Percentiles rank a stretch among this genome's conserved stretches.
Conservation (phyloP, 2,113 vertebrate species). For the Eurystomus gularis region DNA sequence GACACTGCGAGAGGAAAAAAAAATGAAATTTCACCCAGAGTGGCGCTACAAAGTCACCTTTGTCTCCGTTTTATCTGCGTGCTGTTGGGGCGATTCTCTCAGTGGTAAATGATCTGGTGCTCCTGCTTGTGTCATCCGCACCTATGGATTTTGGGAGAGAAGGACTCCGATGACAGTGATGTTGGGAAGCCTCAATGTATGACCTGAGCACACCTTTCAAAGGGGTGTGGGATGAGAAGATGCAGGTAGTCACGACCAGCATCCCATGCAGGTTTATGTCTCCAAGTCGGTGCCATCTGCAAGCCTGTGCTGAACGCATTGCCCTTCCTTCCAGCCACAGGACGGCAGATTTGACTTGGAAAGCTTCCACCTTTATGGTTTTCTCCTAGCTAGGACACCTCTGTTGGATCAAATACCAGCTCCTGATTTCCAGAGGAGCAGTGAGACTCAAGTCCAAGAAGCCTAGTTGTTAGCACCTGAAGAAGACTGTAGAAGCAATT, state of each 20-base stretch:
- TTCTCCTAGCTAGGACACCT: not conserved
- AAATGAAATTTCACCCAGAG: not conserved
- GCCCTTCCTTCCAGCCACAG: no score
- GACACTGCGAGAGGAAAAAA: not conserved
- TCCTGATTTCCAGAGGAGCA: not conserved
- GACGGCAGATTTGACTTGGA: not conserved
- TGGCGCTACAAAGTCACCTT: conserved; percentile 8
- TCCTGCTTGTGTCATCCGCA: rapidly evolving
- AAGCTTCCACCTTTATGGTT: not conserved
- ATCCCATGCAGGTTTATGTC: not conserved
- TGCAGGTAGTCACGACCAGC: not conserved
- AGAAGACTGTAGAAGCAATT: not conserved
- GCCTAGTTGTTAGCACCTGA: not conserved
- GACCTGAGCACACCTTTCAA: not conserved
- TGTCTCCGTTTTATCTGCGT: not conserved
- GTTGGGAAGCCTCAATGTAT: rapidly evolving
- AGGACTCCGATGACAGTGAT: rapidly evolving
- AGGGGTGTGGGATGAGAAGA: not conserved
- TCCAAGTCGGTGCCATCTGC: not conserved
- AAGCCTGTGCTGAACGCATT: not conserved
- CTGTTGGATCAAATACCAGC: not conserved
- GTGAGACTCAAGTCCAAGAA: rapidly evolving
- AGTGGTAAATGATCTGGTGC: rapidly evolving
- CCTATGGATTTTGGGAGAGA: rapidly evolving
- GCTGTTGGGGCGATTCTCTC: not conserved